Percentiles rank a stretch among this genome's conserved stretches.
phyloP scores from a whole-genome alignment of 2,797 vertebrate species.

The Spinibarbus caldwelli region DNA sequence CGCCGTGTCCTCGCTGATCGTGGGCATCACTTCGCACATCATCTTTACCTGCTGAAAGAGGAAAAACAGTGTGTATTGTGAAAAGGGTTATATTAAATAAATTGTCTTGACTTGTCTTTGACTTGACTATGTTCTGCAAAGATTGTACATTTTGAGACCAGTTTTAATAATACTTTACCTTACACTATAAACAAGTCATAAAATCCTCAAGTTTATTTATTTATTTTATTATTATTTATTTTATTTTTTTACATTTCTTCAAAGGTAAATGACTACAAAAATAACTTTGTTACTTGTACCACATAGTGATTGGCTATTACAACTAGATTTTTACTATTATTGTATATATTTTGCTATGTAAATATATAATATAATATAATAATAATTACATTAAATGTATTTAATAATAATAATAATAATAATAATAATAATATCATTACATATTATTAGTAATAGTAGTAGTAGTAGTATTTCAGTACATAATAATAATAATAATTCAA shows the following conservation, averaged over 20 bases:
- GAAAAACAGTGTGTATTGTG: not conserved
- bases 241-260: not conserved
- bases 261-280: not conserved
- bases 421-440: too few relatives aligned
- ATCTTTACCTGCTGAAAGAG: constrained; percentile 77
- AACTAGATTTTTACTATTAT: not conserved
- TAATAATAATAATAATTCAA: not conserved
- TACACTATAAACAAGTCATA: too few relatives aligned
- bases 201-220: too few relatives aligned
- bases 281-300: not conserved
- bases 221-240: too few relatives aligned
- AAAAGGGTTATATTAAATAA: not conserved
- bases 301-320: not conserved
- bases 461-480: too few relatives aligned
- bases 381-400: too few relatives aligned
- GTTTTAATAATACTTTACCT: not conserved
- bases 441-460: too few relatives aligned
- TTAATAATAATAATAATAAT: too few relatives aligned
- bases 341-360: not conserved
- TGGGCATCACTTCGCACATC: constrained; percentile 96
- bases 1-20: constrained; percentile 96
- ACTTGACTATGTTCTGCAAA: not conserved
- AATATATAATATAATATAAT: not conserved
- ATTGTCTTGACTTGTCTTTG: too few relatives aligned
- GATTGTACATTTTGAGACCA: not conserved